A percentile compares a stretch with the other conserved stretches of the same genome.
Conservation (phyloP, 2,888 invertebrate genomes). For the Apamea crenata region DNA sequence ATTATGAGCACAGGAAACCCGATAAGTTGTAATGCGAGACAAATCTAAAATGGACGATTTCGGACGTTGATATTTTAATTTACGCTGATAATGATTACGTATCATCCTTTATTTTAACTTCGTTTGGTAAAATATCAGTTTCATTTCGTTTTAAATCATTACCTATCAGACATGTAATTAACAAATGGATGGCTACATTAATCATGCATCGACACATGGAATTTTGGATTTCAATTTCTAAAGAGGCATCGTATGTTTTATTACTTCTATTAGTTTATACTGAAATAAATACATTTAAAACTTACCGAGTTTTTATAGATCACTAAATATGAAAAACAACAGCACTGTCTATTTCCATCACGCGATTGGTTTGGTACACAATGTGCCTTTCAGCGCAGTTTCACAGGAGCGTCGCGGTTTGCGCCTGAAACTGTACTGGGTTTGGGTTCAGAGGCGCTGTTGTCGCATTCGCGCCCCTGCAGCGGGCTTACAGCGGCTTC, state of each 20-base stretch:
- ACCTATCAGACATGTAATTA: not conserved
- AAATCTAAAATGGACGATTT: conserved; percentile 48
- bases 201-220: not conserved
- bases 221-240: conserved; percentile 2
- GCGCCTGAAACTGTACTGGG: conserved; percentile 73
- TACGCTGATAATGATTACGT: conserved; percentile 9
- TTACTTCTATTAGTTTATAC: not conserved
- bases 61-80: conserved; percentile 22
- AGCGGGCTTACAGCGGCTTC: conserved; percentile 66
- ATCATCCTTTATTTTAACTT: not conserved
- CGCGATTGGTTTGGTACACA: conserved; percentile 67
- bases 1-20: conserved; percentile 52
- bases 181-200: not conserved
- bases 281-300: conserved; percentile 10
- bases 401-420: conserved; percentile 69
- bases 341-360: conserved; percentile 76
- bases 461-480: conserved; percentile 68
- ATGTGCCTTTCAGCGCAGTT: conserved; percentile 59
- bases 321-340: conserved; percentile 72
- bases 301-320: conserved; percentile 71
- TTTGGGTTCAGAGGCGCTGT: conserved; percentile 74
- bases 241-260: not conserved
- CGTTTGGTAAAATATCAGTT: not conserved
- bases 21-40: conserved; percentile 45
- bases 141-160: not conserved